A percentile compares a stretch with the other conserved stretches of the same genome.
Conservation (phyloP, 2,797 vertebrate species). For the Sebastes diaconus region DNA sequence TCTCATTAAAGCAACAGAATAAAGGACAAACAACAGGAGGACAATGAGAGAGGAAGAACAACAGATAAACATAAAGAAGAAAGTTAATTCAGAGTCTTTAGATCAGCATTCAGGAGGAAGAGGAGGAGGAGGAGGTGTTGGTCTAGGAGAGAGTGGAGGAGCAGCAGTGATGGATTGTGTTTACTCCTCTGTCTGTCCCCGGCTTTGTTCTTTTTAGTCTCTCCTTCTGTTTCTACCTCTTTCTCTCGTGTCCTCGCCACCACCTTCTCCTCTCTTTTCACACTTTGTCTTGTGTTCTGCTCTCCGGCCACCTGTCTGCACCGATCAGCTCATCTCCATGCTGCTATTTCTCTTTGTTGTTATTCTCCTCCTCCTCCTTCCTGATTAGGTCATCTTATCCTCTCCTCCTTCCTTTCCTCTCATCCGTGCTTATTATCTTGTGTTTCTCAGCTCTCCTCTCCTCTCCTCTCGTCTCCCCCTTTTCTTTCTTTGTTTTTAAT, state of each 20-base stretch:
- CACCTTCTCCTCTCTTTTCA: conserved; percentile 1
- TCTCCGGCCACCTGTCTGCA: neutral
- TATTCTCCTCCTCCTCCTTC: neutral
- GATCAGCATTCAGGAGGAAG: conserved; percentile 50
- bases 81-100: neutral
- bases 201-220: conserved; percentile 27
- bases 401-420: neutral
- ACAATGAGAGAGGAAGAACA: neutral
- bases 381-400: neutral
- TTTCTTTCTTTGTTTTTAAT: neutral
- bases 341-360: neutral
- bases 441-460: neutral
- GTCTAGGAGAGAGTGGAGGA: neutral
- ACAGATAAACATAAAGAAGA: neutral
- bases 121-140: conserved; percentile 9
- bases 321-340: neutral
- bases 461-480: neutral
- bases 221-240: conserved; percentile 3
- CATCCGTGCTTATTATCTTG: neutral
- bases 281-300: neutral
- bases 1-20: neutral
- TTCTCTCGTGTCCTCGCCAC: neutral
- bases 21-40: neutral
- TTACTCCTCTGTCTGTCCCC: conserved; percentile 59
- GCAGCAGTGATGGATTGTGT: conserved; percentile 76